Conservation (phyloP, 2,113 vertebrate species). For the Datnioides undecimradiatus region DNA sequence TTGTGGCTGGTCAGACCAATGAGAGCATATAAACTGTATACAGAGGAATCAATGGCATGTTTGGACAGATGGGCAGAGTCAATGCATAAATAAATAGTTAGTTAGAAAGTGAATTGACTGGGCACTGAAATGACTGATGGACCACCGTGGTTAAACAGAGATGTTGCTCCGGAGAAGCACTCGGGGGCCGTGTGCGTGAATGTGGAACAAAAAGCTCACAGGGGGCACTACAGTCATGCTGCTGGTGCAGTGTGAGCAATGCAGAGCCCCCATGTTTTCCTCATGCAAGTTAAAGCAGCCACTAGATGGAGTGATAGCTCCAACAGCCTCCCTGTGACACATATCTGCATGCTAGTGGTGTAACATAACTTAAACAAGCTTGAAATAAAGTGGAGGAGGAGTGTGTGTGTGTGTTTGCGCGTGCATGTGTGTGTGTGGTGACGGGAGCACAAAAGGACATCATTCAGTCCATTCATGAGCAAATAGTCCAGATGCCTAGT, state of each 20-base stretch:
- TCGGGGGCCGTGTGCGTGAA: background rate
- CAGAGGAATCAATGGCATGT: slow-evolving; percentile 46
- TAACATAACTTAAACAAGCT: slow-evolving; percentile 28
- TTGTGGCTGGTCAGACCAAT: slow-evolving; percentile 31
- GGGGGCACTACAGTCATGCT: slow-evolving; percentile 12
- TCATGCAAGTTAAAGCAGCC: slow-evolving; percentile 32
- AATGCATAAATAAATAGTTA: slow-evolving; percentile 37
- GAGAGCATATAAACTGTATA: slow-evolving; percentile 46
- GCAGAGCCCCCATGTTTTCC: slow-evolving; percentile 24
- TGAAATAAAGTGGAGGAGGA: slow-evolving; percentile 13
- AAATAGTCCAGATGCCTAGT: slow-evolving; percentile 67
- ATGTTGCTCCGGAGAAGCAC: background rate
- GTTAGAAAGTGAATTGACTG: slow-evolving; percentile 31
- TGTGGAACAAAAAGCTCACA: slow-evolving; percentile 8
- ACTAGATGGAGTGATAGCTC: slow-evolving; percentile 75
- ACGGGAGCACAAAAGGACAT: slow-evolving; percentile 47
- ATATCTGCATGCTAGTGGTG: slow-evolving; percentile 8
- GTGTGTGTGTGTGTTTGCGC: background rate
- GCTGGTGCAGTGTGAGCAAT: slow-evolving; percentile 42
- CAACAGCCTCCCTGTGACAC: slow-evolving; percentile 38
- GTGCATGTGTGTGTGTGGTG: background rate
- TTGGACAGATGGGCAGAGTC: slow-evolving; percentile 39
- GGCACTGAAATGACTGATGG: slow-evolving; percentile 21
- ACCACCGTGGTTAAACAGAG: slow-evolving; percentile 30
- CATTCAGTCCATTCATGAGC: slow-evolving; percentile 55